These are phyloP conservation scores for Ormyrus rosae DNA, from an alignment of 2,888 invertebrate genomes.

Conservation along the genomic window DNA sequence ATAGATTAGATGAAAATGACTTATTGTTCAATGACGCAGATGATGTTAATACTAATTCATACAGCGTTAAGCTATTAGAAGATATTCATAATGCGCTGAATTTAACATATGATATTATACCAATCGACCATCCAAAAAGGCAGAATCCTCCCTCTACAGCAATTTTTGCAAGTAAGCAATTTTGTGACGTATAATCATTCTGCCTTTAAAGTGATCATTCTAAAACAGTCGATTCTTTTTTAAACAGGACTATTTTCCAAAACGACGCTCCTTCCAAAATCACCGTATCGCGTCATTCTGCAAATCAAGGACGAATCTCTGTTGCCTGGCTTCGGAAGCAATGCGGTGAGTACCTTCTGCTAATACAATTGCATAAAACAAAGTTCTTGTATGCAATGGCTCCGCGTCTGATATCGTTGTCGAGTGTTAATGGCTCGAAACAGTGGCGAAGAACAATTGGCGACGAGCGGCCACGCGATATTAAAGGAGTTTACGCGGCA, in stretches of 20 bases:
- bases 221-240: neutral
- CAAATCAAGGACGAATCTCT: slow-evolving; percentile 78
- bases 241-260: slow-evolving; percentile 67
- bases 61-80: slow-evolving; percentile 71
- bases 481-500: slow-evolving; percentile 14
- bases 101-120: slow-evolving; percentile 70
- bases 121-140: slow-evolving; percentile 67
- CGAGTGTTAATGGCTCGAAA: neutral
- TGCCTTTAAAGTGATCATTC: too few relatives aligned
- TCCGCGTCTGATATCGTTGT: neutral
- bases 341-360: slow-evolving; percentile 72
- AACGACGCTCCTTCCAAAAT: slow-evolving; percentile 71
- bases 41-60: slow-evolving; percentile 73
- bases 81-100: slow-evolving; percentile 73
- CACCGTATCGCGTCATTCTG: slow-evolving; percentile 77
- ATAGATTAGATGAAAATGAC: slow-evolving; percentile 69
- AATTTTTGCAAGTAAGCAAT: slow-evolving; percentile 67
- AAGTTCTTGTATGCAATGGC: neutral
- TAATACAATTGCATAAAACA: neutral
- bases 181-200: slow-evolving; percentile 8
- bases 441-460: neutral
- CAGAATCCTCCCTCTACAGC: slow-evolving; percentile 66
- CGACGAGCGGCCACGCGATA: neutral
- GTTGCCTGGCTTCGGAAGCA: slow-evolving; percentile 71
- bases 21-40: slow-evolving; percentile 76